A percentile compares a stretch with the other conserved stretches of the same genome.
These are phyloP conservation scores for Esox niger DNA, from an alignment of 2,113 vertebrate species.

Conservation along the genomic window DNA sequence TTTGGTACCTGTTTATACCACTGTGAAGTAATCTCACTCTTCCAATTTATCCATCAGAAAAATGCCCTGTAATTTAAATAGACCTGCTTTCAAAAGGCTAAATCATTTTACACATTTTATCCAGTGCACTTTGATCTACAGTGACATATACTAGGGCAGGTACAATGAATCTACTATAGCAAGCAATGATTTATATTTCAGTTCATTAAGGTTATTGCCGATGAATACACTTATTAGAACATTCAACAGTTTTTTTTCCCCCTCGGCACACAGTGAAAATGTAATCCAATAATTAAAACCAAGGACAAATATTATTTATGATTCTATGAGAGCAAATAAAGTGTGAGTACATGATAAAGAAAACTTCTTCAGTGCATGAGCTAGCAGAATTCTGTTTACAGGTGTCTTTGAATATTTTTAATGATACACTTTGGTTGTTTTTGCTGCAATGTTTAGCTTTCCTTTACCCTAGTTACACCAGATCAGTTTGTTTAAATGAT, in stretches of 20 bases:
- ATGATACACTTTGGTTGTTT: not conserved
- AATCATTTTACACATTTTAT: conserved; percentile 70
- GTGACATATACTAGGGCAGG: conserved; percentile 52
- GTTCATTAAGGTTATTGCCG: conserved; percentile 70
- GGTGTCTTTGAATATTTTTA: not conserved
- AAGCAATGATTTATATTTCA: conserved; percentile 61
- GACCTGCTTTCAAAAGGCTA: conserved; percentile 71
- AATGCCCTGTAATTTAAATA: conserved; percentile 71
- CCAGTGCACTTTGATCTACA: conserved; percentile 71
- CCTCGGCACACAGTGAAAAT: conserved; percentile 27
- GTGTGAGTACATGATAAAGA: conserved; percentile 22
- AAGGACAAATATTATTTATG: conserved; percentile 51
- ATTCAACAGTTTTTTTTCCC: conserved; percentile 38
- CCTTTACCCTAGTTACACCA: too few relatives aligned
- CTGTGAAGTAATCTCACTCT: conserved; percentile 62
- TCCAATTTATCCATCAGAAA: conserved; percentile 66
- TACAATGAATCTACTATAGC: conserved; percentile 68
- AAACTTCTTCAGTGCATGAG: conserved; percentile 13
- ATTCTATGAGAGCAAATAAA: conserved; percentile 34
- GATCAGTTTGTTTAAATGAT: too few relatives aligned
- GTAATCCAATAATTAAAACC: conserved; percentile 55
- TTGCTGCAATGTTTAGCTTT: too few relatives aligned
- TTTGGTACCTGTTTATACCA: conserved; percentile 64
- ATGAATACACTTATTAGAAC: conserved; percentile 64
- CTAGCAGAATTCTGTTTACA: not conserved